These are phyloP conservation scores for Hippocampus guttulatus DNA, from an alignment of 2,113 vertebrate species.

Conservation along the genomic window DNA sequence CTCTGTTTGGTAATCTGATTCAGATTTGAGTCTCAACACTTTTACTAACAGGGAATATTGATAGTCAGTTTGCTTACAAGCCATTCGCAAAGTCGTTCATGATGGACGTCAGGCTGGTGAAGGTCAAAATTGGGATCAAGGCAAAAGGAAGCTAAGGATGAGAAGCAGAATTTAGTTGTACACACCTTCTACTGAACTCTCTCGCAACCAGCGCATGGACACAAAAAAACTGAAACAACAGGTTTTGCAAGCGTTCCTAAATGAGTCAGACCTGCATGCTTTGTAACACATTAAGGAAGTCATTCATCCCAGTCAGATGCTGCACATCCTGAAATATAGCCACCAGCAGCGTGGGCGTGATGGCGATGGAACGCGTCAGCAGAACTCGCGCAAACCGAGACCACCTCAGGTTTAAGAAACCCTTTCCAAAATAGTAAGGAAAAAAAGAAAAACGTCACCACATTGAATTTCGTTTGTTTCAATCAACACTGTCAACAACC, in stretches of 20 bases:
- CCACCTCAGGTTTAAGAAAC: constrained; percentile 92
- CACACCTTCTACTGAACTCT: not conserved
- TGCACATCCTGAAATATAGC: constrained; percentile 90
- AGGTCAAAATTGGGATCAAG: constrained; percentile 90
- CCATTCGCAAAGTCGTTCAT: constrained; percentile 92
- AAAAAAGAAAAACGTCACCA: not conserved
- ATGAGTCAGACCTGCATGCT: constrained; percentile 72
- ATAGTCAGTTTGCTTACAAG: constrained; percentile 77
- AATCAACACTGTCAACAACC: constrained; percentile 6
- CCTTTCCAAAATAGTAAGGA: constrained; percentile 61
- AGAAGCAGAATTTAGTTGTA: constrained; percentile 1
- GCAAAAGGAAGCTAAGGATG: constrained; percentile 86
- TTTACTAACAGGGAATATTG: not conserved
- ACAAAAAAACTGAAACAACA: not conserved
- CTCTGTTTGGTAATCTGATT: not conserved
- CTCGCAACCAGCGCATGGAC: not conserved
- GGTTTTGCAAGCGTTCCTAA: not conserved
- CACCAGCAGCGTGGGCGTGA: constrained; percentile 87
- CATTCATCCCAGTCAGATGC: constrained; percentile 89
- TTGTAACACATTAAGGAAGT: constrained; percentile 91
- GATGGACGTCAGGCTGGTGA: constrained; percentile 85
- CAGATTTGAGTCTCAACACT: not conserved
- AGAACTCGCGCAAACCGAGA: constrained; percentile 90
- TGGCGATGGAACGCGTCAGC: constrained; percentile 90
- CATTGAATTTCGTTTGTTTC: not conserved